Evolutionary conservation across 2,113 vertebrate species (phyloP).

Genomic region (Chloebia gouldiae): DNA sequence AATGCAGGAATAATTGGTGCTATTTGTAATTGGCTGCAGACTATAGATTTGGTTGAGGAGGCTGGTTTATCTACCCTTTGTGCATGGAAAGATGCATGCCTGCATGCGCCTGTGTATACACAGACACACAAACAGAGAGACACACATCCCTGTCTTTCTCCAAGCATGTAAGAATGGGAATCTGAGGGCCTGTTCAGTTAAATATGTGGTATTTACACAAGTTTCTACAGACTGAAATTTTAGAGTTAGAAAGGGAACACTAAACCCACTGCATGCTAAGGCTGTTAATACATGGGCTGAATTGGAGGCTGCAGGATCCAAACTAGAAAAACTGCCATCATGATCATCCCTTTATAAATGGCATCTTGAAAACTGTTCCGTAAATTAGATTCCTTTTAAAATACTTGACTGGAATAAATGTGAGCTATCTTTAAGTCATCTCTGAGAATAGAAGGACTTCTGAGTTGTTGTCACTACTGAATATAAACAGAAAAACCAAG

Average conservation of each 20-base stretch:
- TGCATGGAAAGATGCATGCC: slow-evolving; percentile 59
- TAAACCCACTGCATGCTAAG: neutral
- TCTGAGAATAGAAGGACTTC: neutral
- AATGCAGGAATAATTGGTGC: slow-evolving; percentile 5
- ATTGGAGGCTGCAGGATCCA: neutral
- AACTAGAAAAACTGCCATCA: neutral
- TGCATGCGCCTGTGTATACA: neutral
- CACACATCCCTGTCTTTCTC: neutral
- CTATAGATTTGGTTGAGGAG: slow-evolving; percentile 16
- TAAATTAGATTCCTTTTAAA: neutral
- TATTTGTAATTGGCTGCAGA: slow-evolving; percentile 41
- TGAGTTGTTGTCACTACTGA: neutral
- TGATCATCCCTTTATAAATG: neutral
- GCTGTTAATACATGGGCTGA: neutral
- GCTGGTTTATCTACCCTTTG: slow-evolving; percentile 14
- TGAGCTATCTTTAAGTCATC: neutral
- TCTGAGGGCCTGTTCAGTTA: neutral
- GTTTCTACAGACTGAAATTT: neutral
- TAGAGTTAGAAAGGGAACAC: neutral
- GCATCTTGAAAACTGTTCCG: neutral
- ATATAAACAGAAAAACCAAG: neutral
- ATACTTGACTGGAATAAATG: neutral
- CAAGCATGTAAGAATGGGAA: neutral
- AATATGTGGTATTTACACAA: neutral
- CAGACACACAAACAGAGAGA: neutral